A percentile compares a stretch with the other conserved stretches of the same genome.
These are phyloP conservation scores for Oryzias sinensis DNA, from an alignment of 2,797 vertebrate species.

Conservation along the genomic window DNA sequence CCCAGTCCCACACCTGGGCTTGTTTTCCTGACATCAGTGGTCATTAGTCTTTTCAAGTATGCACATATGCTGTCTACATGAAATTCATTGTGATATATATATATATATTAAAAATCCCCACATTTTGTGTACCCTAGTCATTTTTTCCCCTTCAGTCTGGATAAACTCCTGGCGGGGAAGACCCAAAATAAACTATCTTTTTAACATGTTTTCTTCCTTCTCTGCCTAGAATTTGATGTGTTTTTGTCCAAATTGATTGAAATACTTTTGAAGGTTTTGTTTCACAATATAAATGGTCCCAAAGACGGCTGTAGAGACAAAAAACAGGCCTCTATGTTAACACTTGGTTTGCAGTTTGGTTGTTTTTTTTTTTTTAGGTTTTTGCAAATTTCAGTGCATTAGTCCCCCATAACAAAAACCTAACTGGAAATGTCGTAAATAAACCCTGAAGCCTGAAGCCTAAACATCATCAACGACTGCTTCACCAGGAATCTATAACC, in stretches of 20 bases:
- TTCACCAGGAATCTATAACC: too few relatives aligned
- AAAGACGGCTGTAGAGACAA: too few relatives aligned
- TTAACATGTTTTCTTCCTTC: constrained; percentile 52
- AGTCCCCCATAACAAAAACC: too few relatives aligned
- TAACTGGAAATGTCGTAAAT: too few relatives aligned
- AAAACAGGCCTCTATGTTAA: too few relatives aligned
- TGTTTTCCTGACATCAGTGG: constrained; percentile 56
- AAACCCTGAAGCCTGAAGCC: too few relatives aligned
- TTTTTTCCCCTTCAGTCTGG: constrained; percentile 74
- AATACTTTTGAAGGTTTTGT: too few relatives aligned
- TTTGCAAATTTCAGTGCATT: too few relatives aligned
- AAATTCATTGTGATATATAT: constrained; percentile 71
- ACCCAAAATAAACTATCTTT: constrained; percentile 80
- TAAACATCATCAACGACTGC: too few relatives aligned
- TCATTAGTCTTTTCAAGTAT: constrained; percentile 75
- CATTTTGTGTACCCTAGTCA: constrained; percentile 76
- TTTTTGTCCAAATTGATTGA: neutral
- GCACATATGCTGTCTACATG: constrained; percentile 75
- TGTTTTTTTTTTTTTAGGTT: too few relatives aligned
- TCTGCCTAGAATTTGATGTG: constrained; percentile 13
- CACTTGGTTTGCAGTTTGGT: too few relatives aligned
- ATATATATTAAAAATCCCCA: constrained; percentile 70
- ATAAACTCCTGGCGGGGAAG: constrained; percentile 76
- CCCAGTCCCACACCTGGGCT: constrained; percentile 54
- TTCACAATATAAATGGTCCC: too few relatives aligned